These are phyloP conservation scores for Notechis scutatus DNA, from an alignment of 2,113 vertebrate species.

Conservation along the genomic window DNA sequence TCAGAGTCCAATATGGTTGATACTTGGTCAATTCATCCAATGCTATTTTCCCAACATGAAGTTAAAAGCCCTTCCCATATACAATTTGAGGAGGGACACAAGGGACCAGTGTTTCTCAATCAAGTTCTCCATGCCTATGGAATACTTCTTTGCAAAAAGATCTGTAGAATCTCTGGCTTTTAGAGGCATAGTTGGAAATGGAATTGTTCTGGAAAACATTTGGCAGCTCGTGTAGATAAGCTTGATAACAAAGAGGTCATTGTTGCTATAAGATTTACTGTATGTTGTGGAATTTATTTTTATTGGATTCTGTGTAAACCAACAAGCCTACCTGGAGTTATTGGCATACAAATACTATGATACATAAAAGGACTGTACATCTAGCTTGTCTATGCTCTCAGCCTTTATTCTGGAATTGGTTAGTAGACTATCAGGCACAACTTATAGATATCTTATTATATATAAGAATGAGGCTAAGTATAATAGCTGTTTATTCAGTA, in stretches of 20 bases:
- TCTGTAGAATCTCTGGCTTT: not conserved
- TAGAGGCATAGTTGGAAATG: not conserved
- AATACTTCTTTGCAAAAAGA: not conserved
- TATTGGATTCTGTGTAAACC: not conserved
- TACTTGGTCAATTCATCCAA: not conserved
- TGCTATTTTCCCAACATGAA: not conserved
- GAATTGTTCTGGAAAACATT: not conserved
- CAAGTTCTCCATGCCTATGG: not conserved
- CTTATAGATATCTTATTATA: not conserved
- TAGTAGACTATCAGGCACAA: not conserved
- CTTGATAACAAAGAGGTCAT: not conserved
- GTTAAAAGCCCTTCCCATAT: not conserved
- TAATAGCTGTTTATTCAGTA: not conserved
- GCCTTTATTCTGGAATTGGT: not conserved
- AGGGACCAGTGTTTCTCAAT: not conserved
- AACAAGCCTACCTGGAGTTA: not conserved
- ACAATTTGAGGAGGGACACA: not conserved
- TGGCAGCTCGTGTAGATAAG: not conserved
- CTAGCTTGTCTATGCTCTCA: not conserved
- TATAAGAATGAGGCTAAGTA: not conserved
- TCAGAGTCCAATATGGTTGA: not conserved
- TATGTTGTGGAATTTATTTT: not conserved
- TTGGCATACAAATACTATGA: not conserved
- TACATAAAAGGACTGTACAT: not conserved
- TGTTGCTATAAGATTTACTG: not conserved